Evolutionary conservation across 64 coral and sea anemone genomes (phyloP).

Genomic region (Montipora capricornis): DNA sequence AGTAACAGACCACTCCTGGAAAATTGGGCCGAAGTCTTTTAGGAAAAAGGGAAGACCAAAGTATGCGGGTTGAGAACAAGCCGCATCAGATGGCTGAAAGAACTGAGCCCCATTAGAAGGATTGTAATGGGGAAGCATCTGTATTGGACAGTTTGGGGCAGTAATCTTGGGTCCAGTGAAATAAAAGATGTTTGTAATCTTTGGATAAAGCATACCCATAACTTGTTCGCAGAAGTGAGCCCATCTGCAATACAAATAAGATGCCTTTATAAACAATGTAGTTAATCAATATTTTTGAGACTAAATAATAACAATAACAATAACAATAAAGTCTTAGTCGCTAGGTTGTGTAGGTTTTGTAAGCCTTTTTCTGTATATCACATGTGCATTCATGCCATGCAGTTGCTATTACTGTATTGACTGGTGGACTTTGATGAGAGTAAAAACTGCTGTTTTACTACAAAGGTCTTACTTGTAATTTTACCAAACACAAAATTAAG

Average conservation of each 20-base stretch:
- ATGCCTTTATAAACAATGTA: not conserved
- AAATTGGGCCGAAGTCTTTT: constrained; percentile 91
- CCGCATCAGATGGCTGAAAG: constrained; percentile 32
- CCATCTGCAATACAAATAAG: constrained; percentile 54
- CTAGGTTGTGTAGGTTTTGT: too few species aligned
- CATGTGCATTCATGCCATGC: too few species aligned
- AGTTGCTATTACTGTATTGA: too few species aligned
- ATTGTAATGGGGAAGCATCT: constrained; percentile 94
- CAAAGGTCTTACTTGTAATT: too few species aligned
- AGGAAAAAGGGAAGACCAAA: constrained; percentile 98
- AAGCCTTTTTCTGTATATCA: too few species aligned
- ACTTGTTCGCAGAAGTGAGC: constrained; percentile 67
- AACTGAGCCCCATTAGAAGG: constrained; percentile 97
- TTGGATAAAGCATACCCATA: constrained; percentile 94
- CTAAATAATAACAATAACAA: too few species aligned
- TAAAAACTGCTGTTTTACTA: too few species aligned
- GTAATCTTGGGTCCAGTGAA: constrained; percentile 86
- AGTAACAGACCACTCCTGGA: constrained; percentile 98
- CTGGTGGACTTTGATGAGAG: too few species aligned
- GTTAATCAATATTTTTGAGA: not conserved
- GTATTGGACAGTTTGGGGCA: constrained; percentile 94
- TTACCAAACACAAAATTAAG: too few species aligned
- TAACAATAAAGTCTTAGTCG: too few species aligned
- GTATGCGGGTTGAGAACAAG: constrained; percentile 58
- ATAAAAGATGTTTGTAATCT: constrained; percentile 86